Evolutionary conservation across 92 coral and sea anemone species (phyloP).

Genomic region (Bergia sp.): DNA sequence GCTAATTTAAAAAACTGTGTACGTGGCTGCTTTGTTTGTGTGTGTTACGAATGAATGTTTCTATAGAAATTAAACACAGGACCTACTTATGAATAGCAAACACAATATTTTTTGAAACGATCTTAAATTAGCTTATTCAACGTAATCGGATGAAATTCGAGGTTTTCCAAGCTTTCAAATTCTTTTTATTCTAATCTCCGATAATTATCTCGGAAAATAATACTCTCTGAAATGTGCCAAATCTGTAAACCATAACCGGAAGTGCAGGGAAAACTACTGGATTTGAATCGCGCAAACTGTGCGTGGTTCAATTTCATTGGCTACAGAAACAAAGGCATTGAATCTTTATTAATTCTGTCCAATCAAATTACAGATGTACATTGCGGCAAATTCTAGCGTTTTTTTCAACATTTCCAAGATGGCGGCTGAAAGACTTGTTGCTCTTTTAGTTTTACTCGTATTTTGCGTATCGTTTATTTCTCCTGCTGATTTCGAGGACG

Average conservation of each 20-base stretch:
- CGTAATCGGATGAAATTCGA: neutral
- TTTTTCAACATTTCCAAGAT: slow-evolving; percentile 15
- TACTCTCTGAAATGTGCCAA: neutral
- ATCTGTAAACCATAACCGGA: neutral
- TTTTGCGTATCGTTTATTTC: neutral
- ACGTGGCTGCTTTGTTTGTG: slow-evolving; percentile 17
- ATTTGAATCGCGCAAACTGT: neutral
- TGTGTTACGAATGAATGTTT: neutral
- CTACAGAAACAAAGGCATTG: neutral
- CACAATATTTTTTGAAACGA: neutral
- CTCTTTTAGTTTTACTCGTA: neutral
- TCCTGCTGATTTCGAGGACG: slow-evolving; percentile 50
- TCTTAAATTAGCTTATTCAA: neutral
- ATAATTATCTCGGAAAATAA: neutral
- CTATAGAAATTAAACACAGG: slow-evolving; percentile 9
- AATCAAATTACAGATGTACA: neutral
- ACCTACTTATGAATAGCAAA: neutral
- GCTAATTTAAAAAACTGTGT: slow-evolving; percentile 18
- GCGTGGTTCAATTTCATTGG: slow-evolving; percentile 33
- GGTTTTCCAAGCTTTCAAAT: neutral
- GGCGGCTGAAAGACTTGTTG: slow-evolving; percentile 14
- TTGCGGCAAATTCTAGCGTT: slow-evolving; percentile 39
- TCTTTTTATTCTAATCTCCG: neutral
- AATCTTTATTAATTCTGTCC: neutral
- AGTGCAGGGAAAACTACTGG: slow-evolving; percentile 35